A percentile compares a stretch with the other conserved stretches of the same genome.
Conservation (phyloP, 1,140 invertebrate genomes). For the Bombus breviceps region DNA sequence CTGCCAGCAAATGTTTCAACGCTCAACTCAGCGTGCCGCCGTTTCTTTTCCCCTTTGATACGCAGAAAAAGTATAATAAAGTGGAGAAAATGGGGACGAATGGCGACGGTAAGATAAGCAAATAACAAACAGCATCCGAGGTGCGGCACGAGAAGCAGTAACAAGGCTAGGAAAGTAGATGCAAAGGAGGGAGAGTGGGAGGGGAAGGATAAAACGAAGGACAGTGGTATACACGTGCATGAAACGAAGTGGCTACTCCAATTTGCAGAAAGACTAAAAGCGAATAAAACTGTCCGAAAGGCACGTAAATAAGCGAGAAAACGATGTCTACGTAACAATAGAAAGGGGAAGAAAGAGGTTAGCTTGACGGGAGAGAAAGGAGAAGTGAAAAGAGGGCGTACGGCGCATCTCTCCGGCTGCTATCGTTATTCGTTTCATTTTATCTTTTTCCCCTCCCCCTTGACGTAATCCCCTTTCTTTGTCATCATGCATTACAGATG, state of each 20-base stretch:
- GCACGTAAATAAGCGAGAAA: slow-evolving; percentile 6
- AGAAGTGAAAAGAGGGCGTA: too few relatives aligned
- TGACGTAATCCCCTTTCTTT: slow-evolving; percentile 59
- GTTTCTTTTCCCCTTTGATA: background rate
- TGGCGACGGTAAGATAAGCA: background rate
- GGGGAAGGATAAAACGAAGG: background rate
- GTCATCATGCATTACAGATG: slow-evolving; percentile 54
- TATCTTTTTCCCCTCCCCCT: slow-evolving; percentile 26
- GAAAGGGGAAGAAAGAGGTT: background rate
- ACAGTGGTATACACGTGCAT: background rate
- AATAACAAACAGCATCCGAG: background rate
- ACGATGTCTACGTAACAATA: background rate
- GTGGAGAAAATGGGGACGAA: background rate
- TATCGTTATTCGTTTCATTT: slow-evolving; percentile 47
- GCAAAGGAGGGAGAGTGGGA: background rate
- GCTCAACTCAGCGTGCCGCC: background rate
- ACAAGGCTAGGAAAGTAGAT: background rate
- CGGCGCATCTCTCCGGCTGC: background rate
- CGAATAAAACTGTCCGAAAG: background rate
- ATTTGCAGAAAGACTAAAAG: slow-evolving; percentile 6
- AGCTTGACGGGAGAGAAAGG: background rate
- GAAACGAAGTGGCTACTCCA: background rate
- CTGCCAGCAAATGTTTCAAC: too few relatives aligned
- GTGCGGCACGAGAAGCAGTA: background rate
- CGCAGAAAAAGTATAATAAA: background rate